Conservation (phyloP, 2,888 invertebrate genomes). For the Choreutis nemorana region DNA sequence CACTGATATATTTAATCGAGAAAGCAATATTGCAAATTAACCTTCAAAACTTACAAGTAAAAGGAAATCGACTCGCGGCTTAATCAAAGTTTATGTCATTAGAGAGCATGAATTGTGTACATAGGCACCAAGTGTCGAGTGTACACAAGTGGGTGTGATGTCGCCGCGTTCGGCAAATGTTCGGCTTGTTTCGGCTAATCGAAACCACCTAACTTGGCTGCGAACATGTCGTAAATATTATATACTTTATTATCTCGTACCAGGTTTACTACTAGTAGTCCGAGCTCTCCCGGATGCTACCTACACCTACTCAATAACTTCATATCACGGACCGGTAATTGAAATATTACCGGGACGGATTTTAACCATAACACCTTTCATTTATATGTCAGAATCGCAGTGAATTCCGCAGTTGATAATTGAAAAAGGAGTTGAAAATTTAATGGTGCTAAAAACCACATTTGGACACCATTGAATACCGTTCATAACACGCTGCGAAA, state of each 20-base stretch:
- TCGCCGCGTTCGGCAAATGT: conserved; percentile 34
- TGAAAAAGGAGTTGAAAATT: neutral
- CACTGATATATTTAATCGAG: too few relatives aligned
- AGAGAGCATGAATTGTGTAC: conserved; percentile 18
- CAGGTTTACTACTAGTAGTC: conserved; percentile 22
- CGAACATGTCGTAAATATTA: conserved; percentile 37
- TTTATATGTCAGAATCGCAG: too few relatives aligned
- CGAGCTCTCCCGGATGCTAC: neutral
- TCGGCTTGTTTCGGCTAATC: conserved; percentile 37
- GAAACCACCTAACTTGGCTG: conserved; percentile 43
- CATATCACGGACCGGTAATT: neutral
- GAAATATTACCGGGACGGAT: neutral
- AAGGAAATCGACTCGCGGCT: conserved; percentile 4
- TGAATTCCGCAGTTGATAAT: neutral
- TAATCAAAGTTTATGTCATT: conserved; percentile 11
- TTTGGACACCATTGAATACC: conserved; percentile 13
- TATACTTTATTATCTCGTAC: conserved; percentile 40
- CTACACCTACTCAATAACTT: neutral
- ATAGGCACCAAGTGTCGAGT: conserved; percentile 15
- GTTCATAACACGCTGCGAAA: conserved; percentile 14
- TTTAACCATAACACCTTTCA: too few relatives aligned
- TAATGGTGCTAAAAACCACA: neutral
- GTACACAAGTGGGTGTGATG: conserved; percentile 28
- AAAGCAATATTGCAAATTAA: neutral
- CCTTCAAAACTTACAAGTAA: neutral